Percentiles rank a stretch among this genome's conserved stretches.
These are phyloP conservation scores for Lasioglossum malachurum DNA, from an alignment of 2,888 invertebrate species.

Conservation along the genomic window DNA sequence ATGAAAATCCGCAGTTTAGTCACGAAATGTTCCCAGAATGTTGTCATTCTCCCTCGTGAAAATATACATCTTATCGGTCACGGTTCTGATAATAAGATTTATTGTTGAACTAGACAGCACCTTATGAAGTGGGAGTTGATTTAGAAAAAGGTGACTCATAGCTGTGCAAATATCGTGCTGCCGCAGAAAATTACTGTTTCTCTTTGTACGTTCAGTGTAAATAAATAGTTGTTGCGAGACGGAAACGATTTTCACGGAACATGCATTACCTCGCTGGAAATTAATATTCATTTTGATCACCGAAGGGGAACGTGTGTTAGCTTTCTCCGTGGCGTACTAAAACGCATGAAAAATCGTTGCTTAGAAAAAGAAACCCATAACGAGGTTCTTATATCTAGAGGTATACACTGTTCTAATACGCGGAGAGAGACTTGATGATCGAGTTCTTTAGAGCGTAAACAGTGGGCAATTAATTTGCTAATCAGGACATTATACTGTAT, in stretches of 20 bases:
- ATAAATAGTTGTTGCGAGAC: constrained; percentile 35
- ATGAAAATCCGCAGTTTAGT: not conserved
- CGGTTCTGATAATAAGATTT: not conserved
- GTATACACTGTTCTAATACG: not conserved
- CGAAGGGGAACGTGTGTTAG: constrained; percentile 60
- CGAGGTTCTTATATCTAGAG: not conserved
- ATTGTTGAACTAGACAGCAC: not conserved
- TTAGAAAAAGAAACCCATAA: not conserved
- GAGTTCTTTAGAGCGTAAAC: constrained; percentile 3
- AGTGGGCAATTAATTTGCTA: not conserved
- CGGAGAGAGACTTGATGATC: not conserved
- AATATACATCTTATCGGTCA: not conserved
- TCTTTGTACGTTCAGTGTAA: constrained; percentile 24
- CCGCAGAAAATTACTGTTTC: constrained; percentile 39
- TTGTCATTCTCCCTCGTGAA: not conserved
- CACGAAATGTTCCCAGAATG: not conserved
- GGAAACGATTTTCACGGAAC: constrained; percentile 50
- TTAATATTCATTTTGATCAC: constrained; percentile 46
- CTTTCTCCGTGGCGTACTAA: constrained; percentile 54
- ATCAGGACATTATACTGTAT: not conserved
- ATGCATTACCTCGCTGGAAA: constrained; percentile 44
- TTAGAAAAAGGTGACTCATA: constrained; percentile 38
- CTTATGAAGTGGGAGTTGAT: constrained; percentile 9
- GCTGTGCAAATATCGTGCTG: constrained; percentile 52
- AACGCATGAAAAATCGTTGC: constrained; percentile 33